Conservation (phyloP, 2,797 vertebrate genomes). For the Muscicapa striata region DNA sequence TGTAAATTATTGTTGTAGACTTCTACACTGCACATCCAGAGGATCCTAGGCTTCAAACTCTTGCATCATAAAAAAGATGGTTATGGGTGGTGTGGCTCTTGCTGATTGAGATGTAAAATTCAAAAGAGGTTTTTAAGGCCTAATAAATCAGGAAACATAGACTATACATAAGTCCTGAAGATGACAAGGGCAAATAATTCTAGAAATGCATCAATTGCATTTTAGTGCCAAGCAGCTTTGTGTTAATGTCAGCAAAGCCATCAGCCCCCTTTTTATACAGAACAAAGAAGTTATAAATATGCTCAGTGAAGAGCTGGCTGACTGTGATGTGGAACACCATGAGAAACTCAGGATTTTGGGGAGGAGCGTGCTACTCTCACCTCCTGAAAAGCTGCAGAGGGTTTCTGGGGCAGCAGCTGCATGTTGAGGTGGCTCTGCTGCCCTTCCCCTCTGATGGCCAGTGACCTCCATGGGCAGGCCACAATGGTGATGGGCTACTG, state of each 20-base stretch:
- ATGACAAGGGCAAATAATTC: conserved; percentile 35
- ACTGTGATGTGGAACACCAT: background rate
- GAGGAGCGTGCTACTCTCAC: background rate
- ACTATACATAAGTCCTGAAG: background rate
- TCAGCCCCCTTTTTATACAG: background rate
- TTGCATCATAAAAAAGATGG: background rate
- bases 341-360: background rate
- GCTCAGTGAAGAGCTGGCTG: background rate
- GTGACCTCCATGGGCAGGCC: background rate
- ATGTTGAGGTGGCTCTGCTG: background rate
- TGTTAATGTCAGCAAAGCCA: conserved; percentile 22
- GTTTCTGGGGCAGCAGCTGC: background rate
- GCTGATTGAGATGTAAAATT: background rate
- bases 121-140: background rate
- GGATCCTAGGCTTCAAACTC: background rate
- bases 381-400: background rate
- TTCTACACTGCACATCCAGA: rapidly evolving
- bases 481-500: background rate
- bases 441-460: background rate
- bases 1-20: background rate
- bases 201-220: background rate
- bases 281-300: conserved; percentile 19
- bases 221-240: conserved; percentile 13
- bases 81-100: background rate
- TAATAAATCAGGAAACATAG: background rate